A percentile compares a stretch with the other conserved stretches of the same genome.
Evolutionary conservation across 2,888 invertebrate species (phyloP).

Genomic region (Callimorpha dominula): DNA sequence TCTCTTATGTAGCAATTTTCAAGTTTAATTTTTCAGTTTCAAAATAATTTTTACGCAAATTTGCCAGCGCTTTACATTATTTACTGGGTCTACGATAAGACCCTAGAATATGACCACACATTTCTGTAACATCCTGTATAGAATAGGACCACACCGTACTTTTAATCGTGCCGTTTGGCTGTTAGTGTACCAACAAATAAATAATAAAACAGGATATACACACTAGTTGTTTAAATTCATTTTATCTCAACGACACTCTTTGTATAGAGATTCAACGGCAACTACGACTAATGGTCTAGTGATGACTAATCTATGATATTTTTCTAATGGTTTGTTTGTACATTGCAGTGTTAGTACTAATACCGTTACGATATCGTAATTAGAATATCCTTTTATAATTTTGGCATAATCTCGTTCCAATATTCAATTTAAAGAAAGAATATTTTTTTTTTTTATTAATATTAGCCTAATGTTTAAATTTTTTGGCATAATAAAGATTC

Average conservation of each 20-base stretch:
- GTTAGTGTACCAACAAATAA: background rate
- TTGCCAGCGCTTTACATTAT: too few relatives aligned
- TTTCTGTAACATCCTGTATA: background rate
- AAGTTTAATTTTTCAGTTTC: too few relatives aligned
- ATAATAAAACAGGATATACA: background rate
- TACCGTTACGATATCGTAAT: background rate
- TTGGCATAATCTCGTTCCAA: background rate
- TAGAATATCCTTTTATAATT: background rate
- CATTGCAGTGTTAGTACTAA: background rate
- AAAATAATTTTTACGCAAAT: too few relatives aligned
- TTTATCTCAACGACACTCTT: background rate
- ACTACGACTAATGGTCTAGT: background rate
- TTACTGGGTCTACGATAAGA: too few relatives aligned
- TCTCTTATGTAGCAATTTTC: too few relatives aligned
- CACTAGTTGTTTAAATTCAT: background rate
- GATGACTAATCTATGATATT: background rate
- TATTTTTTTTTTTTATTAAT: too few relatives aligned
- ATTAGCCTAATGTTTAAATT: background rate
- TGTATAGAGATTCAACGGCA: slow-evolving; percentile 9
- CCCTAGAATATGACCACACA: too few relatives aligned
- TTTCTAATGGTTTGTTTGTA: background rate
- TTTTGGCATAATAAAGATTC: too few relatives aligned
- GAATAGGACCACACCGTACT: background rate
- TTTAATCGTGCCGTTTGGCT: background rate
- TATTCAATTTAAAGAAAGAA: too few relatives aligned